Evolutionary conservation across 1,140 invertebrate genomes (phyloP), one percentile per base, ranked within the genome.

Genomic region (Proales similis): DNA sequence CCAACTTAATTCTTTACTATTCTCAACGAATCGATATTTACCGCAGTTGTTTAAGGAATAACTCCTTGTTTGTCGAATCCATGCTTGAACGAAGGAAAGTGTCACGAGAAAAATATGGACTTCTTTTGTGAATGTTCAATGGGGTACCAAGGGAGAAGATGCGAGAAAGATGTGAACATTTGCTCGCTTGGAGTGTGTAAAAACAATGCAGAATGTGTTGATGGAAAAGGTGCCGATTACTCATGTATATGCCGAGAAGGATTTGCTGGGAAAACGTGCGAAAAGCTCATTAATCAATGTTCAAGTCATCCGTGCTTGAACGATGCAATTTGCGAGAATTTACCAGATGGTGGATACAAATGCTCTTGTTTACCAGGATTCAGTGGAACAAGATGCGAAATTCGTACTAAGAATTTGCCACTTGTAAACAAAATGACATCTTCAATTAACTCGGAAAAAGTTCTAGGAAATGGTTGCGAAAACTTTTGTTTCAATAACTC

Each of bases 201-300:
- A 5, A 48, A 48, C 32, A 36, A 36, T 48, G 45, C 45, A 14
- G 27, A 43, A 26, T 63, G 61, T 46, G 22, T 38, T 14, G 43
- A 63, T 29, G 51, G 51, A 7, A 39, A 2, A n/a, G 51, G 51
- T 24, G 57, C 46, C 24, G 39, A 47, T 32, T 62, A 46, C 29
- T 47, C 42, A 46, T 67, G 66, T 60, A 3, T 48, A 6, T 67
- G 66, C 65, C 11, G 20, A 2, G 22, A 26, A 2, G 63, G 48
- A n/a, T 67, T 63, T 30, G 46, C 30, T 20, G 65, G 65, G 24
- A 29, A 62, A 51, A 53, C 48, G 27, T 66, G 65, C 51, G 63
- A 64, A 30, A 22, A 51, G n/a, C 63, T 60, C 27, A 9, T 66
- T 5, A 29, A 57, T 26, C 26, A 38, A 26, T 57, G 51, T 42